Base-by-base conservation (phyloP, 2,888 invertebrate genomes). In the Andrena bicolor region DNA sequence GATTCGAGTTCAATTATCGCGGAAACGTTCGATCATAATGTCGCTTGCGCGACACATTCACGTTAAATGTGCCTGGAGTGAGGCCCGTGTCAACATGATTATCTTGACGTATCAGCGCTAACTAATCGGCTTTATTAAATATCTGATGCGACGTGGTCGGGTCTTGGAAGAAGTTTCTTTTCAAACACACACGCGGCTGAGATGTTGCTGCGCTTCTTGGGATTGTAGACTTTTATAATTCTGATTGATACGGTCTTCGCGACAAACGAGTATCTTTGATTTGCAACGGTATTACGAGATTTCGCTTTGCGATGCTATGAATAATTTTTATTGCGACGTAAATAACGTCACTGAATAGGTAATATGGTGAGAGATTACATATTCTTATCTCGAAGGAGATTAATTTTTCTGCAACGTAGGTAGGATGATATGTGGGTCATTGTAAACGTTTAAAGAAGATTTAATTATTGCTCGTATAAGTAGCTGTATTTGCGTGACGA, bases 1-100 rank as follows among this genome's bases (percentile, higher is more conserved):
- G 35, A 60, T 80, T 72, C 66, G 66, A 78, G 66, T 68, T 63
- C 48, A 68, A 58, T 71, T 71, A 61, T 66, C 71, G 76, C 30
- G 60, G 48, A 48, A 61, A 2, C 13, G 30, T 49, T 32, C 35
- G 35, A 53, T 63, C 28, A 26, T 66, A 8, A 66, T 61, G 60
- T 64, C 60, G 16, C 20, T 64, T 48, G 8, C 20, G 20, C 20
- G 56, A 58, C 28, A 51, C 53, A 26, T 61, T 13, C 13, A 26
- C n/a, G 23, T 20, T 74, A 60, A 58, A n/a, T 41, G 1, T 69
- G 61, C 69, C 20, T 76, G 53, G 69, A 69, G 51, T 6, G 23
- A 53, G 49, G n/a, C 13, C 30, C 41, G 28, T 35, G 74, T 35
- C 35, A 58, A 66, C 16, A 71, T 5, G n/a, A 41, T 32, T 82